A percentile compares a stretch with the other conserved stretches of the same genome.
Evolutionary conservation across 2,113 vertebrate species (phyloP).

Genomic region (Corvus hawaiiensis): DNA sequence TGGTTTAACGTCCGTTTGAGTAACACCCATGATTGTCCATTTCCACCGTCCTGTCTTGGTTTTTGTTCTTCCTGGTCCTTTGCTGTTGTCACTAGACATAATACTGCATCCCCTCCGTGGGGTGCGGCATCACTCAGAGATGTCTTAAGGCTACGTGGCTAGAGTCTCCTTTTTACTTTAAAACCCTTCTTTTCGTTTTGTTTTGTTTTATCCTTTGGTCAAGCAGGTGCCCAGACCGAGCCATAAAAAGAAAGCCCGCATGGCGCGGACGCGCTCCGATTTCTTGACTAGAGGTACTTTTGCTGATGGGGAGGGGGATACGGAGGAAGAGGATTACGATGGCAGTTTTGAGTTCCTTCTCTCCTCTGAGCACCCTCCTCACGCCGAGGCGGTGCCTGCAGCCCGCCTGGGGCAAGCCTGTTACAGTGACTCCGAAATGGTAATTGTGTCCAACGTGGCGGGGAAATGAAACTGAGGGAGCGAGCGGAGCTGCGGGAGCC

Average conservation of each 20-base stretch:
- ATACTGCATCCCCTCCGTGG: background rate
- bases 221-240: constrained; percentile 82
- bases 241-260: constrained; percentile 99
- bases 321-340: constrained; percentile 92
- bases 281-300: constrained; percentile 95
- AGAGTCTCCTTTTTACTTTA: constrained; percentile 57
- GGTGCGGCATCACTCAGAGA: background rate
- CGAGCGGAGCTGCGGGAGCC: constrained; percentile 53
- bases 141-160: background rate
- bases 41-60: background rate
- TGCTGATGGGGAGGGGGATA: constrained; percentile 87
- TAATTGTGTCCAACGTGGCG: constrained; percentile 78
- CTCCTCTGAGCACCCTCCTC: constrained; percentile 82
- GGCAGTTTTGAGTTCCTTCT: constrained; percentile 78
- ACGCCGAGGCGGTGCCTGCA: constrained; percentile 78
- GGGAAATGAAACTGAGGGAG: constrained; percentile 6
- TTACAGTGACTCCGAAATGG: constrained; percentile 99
- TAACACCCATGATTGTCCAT: background rate
- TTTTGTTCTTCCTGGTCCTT: background rate
- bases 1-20: background rate
- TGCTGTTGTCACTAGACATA: background rate
- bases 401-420: constrained; percentile 85
- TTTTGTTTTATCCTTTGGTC: constrained; percentile 80
- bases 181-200: constrained; percentile 66
- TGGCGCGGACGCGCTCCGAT: constrained; percentile 99